Base-by-base conservation (phyloP, 1,140 invertebrate genomes). In the Diabrotica virgifera region DNA sequence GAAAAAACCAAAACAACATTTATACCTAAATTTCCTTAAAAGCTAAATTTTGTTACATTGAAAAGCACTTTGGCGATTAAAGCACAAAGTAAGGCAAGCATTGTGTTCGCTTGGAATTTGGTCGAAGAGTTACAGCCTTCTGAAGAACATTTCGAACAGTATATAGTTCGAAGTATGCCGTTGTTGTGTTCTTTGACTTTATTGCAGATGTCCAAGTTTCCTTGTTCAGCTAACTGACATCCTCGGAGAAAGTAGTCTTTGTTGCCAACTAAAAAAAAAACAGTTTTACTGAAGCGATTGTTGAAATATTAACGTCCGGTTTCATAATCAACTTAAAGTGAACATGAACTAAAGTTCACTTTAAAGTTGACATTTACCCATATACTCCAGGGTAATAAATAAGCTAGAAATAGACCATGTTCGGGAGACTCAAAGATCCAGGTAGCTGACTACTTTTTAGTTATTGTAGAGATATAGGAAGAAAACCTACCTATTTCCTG, bases 221-320 rank as follows among this genome's bases (percentile, higher is more conserved):
- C 54, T 46, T 68, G 66, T 35, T 66, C 58, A n/a, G 70, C 70
- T 37, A 73, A 59, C 53, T 73, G 72, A 36, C 72, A 73, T 12
- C 72, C 72, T 11, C 72, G 51, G 8, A 73, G 58, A 7, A 70
- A 66, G 50, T 62, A 65, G 13, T 67, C 36, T 59, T 67, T 72
- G 24, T 69, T 70, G 7, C 70, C 72, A 11, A 63, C 72, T 73
- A 37, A 24, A 73, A 73, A 64, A 72, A 35, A 56, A 65, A 58
- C 0, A 10, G 2, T 46, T 10, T 46, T 46, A 46, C 8, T 46
- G 6, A 46, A 46, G n/a, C 40, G 40, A 6, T 46, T 8, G 6
- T 11, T 46, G n/a, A n/a, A n/a, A n/a, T n/a, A n/a, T n/a, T n/a
- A n/a, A n/a, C n/a, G n/a, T n/a, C n/a, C n/a, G n/a, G n/a, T n/a